Evolutionary conservation across 2,888 invertebrate genomes (phyloP), one percentile per base, ranked within the genome.

Genomic region (Yponomeuta cagnagella): DNA sequence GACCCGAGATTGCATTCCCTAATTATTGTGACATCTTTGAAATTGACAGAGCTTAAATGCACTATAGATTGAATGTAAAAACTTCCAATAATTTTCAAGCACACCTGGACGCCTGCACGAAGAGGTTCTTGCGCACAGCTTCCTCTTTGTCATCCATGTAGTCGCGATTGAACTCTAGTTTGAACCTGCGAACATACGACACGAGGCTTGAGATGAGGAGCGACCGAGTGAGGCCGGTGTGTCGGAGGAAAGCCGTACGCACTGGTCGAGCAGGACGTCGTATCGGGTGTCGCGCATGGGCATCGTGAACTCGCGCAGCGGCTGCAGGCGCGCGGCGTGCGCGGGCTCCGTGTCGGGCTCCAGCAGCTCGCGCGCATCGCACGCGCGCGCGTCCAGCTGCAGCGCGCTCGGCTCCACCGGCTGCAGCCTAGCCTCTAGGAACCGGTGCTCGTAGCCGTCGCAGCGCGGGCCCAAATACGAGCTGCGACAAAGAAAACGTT

Each of bases 401-500:
- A 71, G 74, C 74, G 69, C 23, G n/a, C n/a, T 58, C 52, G 48
- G 69, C 68, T 48, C 68, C 10, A 48, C 74, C 71, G 52, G 73
- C 73, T 48, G 33, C 23, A 66, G 52, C 2, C 3, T 10, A 63
- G 83, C 82, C 71, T 81, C 81, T 63, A 74, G 73, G 81, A 87
- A 91, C 69, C 80, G 78, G 73, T 89, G 89, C 77, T 82, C 80
- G 80, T 89, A 88, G 43, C 81, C 78, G 76, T 91, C 91, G 76
- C 81, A 76, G 75, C 78, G 76, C 43, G 78, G 73, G 58, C 90
- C 90, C 75, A 91, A 82, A 76, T 83, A 77, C 2, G 90, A 87
- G 76, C 90, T 90, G 82, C 90, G 87, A 71, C 74, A 90, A 87
- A 1, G 82, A 76, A 78, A 90, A 91, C 76, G 89, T 89, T 80